A percentile compares a stretch with the other conserved stretches of the same genome.
phyloP scores from a whole-genome alignment of 2,113 vertebrate species.

The Hydropotes inermis region DNA sequence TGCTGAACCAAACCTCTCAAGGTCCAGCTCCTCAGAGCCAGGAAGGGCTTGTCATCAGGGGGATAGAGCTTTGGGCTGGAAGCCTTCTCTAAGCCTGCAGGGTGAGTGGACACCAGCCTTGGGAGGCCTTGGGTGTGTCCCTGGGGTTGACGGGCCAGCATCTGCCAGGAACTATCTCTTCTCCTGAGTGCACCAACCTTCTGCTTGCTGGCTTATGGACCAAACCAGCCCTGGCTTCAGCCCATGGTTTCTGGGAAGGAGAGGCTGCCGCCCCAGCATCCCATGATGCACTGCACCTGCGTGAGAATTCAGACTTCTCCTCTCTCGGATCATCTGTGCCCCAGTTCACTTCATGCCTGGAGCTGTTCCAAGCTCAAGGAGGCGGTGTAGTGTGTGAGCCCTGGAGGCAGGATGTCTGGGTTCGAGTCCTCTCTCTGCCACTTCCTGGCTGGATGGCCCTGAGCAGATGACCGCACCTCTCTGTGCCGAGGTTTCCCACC shows the following conservation, averaged over 20 bases:
- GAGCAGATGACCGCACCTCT: neutral
- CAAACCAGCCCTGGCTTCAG: neutral
- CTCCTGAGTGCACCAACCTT: accelerated
- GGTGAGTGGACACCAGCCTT: neutral
- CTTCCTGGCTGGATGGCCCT: neutral
- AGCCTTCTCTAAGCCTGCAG: neutral
- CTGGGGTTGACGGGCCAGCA: neutral
- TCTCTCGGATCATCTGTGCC: neutral
- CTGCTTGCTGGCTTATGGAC: accelerated
- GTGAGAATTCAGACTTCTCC: neutral
- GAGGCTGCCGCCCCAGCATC: neutral
- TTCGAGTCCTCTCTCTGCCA: neutral
- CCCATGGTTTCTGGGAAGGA: neutral
- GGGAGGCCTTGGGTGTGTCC: neutral
- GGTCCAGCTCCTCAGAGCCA: neutral
- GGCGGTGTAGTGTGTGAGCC: accelerated
- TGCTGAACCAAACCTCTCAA: slow-evolving; percentile 53
- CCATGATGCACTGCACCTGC: neutral
- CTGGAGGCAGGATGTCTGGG: neutral
- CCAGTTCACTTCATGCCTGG: neutral
- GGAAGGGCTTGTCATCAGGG: accelerated
- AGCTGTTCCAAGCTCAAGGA: neutral
- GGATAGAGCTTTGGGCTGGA: neutral
- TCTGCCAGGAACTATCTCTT: neutral
- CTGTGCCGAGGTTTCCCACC: neutral